Percentiles rank a stretch among this genome's conserved stretches.
Conservation (phyloP, 2,888 invertebrate genomes). For the Ernsta delagoae region DNA sequence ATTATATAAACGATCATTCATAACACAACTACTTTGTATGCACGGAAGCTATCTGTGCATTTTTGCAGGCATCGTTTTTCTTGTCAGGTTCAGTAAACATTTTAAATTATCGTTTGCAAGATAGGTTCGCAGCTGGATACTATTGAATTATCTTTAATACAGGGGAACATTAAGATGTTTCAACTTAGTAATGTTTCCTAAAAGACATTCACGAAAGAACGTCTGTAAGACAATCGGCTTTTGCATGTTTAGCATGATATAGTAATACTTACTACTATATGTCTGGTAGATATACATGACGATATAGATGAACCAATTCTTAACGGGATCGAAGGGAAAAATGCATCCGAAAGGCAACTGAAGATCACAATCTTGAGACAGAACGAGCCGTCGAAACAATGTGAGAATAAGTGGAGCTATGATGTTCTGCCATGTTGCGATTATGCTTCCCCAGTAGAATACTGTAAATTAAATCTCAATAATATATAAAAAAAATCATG, state of each 20-base stretch:
- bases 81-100: not conserved
- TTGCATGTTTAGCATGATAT: too few relatives aligned
- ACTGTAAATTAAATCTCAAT: conserved; percentile 47
- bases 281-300: conserved; percentile 55
- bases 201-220: too few relatives aligned
- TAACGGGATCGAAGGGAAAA: conserved; percentile 56
- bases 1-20: not conserved
- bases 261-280: conserved; percentile 56
- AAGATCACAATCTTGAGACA: conserved; percentile 51
- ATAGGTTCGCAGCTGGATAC: not conserved
- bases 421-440: conserved; percentile 56
- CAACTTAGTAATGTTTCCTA: too few relatives aligned
- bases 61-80: not conserved
- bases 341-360: conserved; percentile 57
- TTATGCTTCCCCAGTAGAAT: conserved; percentile 54
- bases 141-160: not conserved
- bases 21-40: not conserved
- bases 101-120: not conserved
- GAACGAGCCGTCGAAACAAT: conserved; percentile 49
- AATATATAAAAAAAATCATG: too few relatives aligned
- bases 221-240: too few relatives aligned
- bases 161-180: too few relatives aligned
- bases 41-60: not conserved
- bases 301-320: conserved; percentile 56
- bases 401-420: conserved; percentile 52